Percentiles rank a stretch among this genome's conserved stretches.
phyloP scores from a whole-genome alignment of 2,797 vertebrate genomes.

The Gymnocypris eckloni region DNA sequence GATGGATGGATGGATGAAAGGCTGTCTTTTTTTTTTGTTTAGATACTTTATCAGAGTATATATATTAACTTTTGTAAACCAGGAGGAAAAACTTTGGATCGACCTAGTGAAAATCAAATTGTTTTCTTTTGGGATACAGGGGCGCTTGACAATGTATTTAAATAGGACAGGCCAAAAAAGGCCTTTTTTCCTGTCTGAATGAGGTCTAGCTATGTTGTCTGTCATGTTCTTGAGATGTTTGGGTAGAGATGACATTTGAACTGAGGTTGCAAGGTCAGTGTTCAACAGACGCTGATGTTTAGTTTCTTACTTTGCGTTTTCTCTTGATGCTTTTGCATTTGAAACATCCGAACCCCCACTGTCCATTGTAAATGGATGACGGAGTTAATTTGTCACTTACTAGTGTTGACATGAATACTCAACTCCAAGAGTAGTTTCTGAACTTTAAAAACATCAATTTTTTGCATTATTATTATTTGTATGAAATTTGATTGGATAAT shows the following conservation, averaged over 20 bases:
- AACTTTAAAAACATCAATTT: not conserved
- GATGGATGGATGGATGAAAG: not conserved
- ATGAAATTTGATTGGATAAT: not conserved
- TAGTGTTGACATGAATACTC: not conserved
- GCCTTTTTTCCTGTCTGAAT: not conserved
- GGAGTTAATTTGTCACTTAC: not conserved
- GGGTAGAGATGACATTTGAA: constrained; percentile 49
- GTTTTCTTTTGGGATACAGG: not conserved
- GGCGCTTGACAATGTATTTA: not conserved
- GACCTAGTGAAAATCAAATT: not conserved
- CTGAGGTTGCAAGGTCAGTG: constrained; percentile 36
- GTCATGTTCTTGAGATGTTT: constrained; percentile 48
- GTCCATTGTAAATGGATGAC: not conserved
- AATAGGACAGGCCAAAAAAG: not conserved
- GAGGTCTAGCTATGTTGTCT: constrained; percentile 18
- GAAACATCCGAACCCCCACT: not conserved
- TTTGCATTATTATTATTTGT: not conserved
- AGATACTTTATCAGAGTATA: not conserved
- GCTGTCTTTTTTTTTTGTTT: not conserved
- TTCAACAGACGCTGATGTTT: not conserved
- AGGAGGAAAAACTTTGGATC: not conserved
- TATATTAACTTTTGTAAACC: not conserved
- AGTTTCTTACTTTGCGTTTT: not conserved
- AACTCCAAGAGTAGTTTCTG: not conserved
- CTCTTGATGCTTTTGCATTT: not conserved